Percentiles rank a stretch among this genome's conserved stretches.
phyloP scores from a whole-genome alignment of 2,797 vertebrate genomes.

The Anisognathus igniventris region DNA sequence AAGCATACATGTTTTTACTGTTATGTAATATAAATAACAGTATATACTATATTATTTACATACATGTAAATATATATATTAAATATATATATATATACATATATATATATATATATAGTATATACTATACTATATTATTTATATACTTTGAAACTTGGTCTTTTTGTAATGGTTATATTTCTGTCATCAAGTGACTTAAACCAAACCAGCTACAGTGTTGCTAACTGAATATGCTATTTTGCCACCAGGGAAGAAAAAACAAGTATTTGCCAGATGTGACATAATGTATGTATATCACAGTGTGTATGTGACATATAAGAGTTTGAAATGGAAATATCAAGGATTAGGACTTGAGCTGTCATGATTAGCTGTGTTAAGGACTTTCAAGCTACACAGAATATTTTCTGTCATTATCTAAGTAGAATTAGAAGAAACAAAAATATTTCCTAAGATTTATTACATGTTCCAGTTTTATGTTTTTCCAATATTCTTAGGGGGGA shows the following conservation, averaged over 20 bases:
- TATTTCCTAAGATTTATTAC: neutral
- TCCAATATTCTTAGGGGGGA: neutral
- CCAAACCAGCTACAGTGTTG: neutral
- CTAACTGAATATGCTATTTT: neutral
- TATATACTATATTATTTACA: too few species aligned
- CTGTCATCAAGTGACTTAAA: neutral
- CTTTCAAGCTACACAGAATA: neutral
- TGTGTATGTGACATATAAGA: neutral
- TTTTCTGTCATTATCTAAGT: neutral
- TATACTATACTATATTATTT: too few species aligned
- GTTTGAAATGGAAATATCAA: neutral
- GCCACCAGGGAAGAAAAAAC: neutral
- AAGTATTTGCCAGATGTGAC: neutral
- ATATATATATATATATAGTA: too few species aligned
- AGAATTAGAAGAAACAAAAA: neutral
- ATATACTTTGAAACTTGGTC: too few species aligned
- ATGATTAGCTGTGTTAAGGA: neutral
- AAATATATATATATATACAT: too few species aligned
- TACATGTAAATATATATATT: too few species aligned
- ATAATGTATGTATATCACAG: neutral
- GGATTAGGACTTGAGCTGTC: neutral
- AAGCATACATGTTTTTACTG: neutral
- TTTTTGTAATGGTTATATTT: neutral
- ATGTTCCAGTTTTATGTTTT: neutral
- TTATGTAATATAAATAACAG: neutral